phyloP scores from a whole-genome alignment of 1,140 invertebrate species.

The Bicyclus anynana region DNA sequence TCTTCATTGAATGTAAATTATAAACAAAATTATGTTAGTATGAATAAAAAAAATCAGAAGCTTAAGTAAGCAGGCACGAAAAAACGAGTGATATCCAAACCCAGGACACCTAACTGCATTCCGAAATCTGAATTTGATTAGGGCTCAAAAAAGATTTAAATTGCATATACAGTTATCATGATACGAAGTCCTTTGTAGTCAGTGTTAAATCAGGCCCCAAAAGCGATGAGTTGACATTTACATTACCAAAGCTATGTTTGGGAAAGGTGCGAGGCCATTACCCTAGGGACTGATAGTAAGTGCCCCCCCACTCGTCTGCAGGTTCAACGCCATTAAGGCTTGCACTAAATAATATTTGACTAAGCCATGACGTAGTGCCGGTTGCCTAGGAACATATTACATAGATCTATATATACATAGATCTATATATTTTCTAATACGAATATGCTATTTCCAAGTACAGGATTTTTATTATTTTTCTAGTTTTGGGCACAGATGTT shows the following conservation, averaged over 20 bases:
- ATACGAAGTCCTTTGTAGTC: constrained; percentile 29
- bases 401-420: neutral
- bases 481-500: too few relatives aligned
- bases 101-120: too few relatives aligned
- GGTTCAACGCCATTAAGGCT: constrained; percentile 55
- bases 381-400: neutral
- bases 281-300: constrained; percentile 37
- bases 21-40: too few relatives aligned
- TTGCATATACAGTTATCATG: too few relatives aligned
- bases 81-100: too few relatives aligned
- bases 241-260: constrained; percentile 47
- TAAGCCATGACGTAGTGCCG: constrained; percentile 28
- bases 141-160: too few relatives aligned
- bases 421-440: neutral
- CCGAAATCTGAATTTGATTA: too few relatives aligned
- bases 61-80: too few relatives aligned
- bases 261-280: constrained; percentile 59
- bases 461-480: too few relatives aligned
- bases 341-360: constrained; percentile 47
- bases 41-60: too few relatives aligned
- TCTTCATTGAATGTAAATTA: too few relatives aligned
- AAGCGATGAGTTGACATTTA: constrained; percentile 54
- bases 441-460: too few relatives aligned
- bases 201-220: constrained; percentile 46
- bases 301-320: constrained; percentile 49